phyloP scores from a whole-genome alignment of 1,140 invertebrate genomes.

The Drosophila equinoxialis region DNA sequence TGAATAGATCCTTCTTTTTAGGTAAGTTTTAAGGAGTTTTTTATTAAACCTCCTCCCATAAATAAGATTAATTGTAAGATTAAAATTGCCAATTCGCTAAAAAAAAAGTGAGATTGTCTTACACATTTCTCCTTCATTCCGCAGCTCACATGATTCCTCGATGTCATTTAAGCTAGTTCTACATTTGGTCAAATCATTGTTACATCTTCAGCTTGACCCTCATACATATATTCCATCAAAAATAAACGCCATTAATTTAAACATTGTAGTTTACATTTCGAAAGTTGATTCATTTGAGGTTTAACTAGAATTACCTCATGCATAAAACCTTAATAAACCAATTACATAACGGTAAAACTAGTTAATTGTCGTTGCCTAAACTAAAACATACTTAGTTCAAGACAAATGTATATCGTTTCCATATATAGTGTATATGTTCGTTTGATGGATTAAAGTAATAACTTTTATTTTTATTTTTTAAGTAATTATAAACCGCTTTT shows the following conservation, averaged over 20 bases:
- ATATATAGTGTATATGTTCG: too few species aligned
- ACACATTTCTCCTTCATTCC: too few species aligned
- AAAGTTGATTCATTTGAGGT: not conserved
- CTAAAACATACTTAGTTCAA: not conserved
- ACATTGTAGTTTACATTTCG: not conserved
- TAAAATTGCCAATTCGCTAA: too few species aligned
- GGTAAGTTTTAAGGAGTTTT: too few species aligned
- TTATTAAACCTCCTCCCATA: too few species aligned
- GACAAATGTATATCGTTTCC: not conserved
- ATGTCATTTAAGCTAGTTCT: too few species aligned
- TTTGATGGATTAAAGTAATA: not conserved
- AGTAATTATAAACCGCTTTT: not conserved
- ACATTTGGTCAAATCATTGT: too few species aligned
- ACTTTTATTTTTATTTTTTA: not conserved
- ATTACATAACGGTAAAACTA: conserved; percentile 7
- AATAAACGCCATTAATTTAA: not conserved
- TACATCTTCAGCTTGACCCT: not conserved
- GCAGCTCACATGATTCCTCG: too few species aligned
- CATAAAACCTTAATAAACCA: conserved; percentile 3
- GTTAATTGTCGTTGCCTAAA: conserved; percentile 7
- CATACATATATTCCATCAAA: not conserved
- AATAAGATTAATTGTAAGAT: too few species aligned
- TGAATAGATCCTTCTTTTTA: too few species aligned
- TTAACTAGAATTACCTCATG: conserved; percentile 7
- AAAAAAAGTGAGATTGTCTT: too few species aligned